Percentiles rank a stretch among this genome's conserved stretches.
Evolutionary conservation across 2,888 invertebrate species (phyloP).

Genomic region (Acrocyrtus sp.): DNA sequence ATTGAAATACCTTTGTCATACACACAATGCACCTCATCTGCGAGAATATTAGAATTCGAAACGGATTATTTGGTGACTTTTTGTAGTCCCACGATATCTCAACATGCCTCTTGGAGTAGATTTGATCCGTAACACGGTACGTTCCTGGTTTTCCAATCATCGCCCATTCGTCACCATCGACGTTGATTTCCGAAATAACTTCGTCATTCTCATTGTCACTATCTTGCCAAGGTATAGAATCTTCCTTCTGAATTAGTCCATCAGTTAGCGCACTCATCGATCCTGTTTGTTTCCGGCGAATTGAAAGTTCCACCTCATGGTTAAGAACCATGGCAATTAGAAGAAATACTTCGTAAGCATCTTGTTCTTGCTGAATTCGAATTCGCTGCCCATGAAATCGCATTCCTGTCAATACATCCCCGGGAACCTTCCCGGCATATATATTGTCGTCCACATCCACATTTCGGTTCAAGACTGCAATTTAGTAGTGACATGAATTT

Average conservation of each 20-base stretch:
- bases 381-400: slow-evolving; percentile 86
- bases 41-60: slow-evolving; percentile 80
- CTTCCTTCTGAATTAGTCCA: neutral
- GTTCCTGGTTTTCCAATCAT: slow-evolving; percentile 4
- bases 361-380: slow-evolving; percentile 85
- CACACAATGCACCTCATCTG: slow-evolving; percentile 81
- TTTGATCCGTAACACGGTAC: slow-evolving; percentile 15
- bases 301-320: slow-evolving; percentile 74
- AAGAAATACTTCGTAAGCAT: slow-evolving; percentile 93
- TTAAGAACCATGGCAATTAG: slow-evolving; percentile 89
- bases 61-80: slow-evolving; percentile 70
- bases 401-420: slow-evolving; percentile 78
- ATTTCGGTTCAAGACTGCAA: slow-evolving; percentile 75
- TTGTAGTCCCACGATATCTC: slow-evolving; percentile 3
- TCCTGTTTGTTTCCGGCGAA: slow-evolving; percentile 31
- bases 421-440: slow-evolving; percentile 66
- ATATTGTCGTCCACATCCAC: slow-evolving; percentile 39
- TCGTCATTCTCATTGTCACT: slow-evolving; percentile 65
- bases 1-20: slow-evolving; percentile 72
- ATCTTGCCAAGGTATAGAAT: slow-evolving; percentile 50
- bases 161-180: slow-evolving; percentile 26
- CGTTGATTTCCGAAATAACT: neutral
- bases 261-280: slow-evolving; percentile 18
- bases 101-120: slow-evolving; percentile 34
- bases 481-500: no score